Percentiles rank a stretch among this genome's conserved stretches.
Conservation (phyloP, 2,888 invertebrate species). For the Caenorhabditis uteleia region DNA sequence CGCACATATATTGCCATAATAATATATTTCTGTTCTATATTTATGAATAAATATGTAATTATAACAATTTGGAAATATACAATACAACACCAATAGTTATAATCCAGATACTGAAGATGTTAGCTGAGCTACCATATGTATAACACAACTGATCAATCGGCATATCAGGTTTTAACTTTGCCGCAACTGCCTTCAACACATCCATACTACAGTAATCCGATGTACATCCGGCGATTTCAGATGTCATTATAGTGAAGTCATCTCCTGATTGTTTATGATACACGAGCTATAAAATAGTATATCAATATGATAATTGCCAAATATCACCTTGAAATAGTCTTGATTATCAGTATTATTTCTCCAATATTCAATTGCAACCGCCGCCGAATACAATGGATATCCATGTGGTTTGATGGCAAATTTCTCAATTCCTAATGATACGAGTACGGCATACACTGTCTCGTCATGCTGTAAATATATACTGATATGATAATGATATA, state of each 20-base stretch:
- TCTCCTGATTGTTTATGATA: slow-evolving; percentile 42
- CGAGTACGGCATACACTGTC: slow-evolving; percentile 49
- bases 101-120: no score
- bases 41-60: no score
- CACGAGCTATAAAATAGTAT: slow-evolving; percentile 32
- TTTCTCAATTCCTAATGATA: slow-evolving; percentile 39
- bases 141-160: slow-evolving; percentile 25
- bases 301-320: not conserved
- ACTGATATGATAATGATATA: no score
- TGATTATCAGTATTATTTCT: slow-evolving; percentile 27
- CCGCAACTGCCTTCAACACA: slow-evolving; percentile 19
- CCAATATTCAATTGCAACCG: slow-evolving; percentile 48
- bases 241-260: slow-evolving; percentile 31
- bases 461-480: no score
- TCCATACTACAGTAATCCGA: slow-evolving; percentile 37
- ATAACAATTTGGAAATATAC: no score
- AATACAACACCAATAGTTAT: no score
- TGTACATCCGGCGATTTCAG: slow-evolving; percentile 35
- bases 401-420: slow-evolving; percentile 39
- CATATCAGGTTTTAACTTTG: slow-evolving; percentile 28
- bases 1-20: slow-evolving; percentile 19
- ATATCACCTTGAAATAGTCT: slow-evolving; percentile 39
- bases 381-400: slow-evolving; percentile 51
- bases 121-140: no score
- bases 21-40: slow-evolving; percentile 25